phyloP scores from a whole-genome alignment of 1,140 invertebrate genomes.

The Brachystomella parvula region DNA sequence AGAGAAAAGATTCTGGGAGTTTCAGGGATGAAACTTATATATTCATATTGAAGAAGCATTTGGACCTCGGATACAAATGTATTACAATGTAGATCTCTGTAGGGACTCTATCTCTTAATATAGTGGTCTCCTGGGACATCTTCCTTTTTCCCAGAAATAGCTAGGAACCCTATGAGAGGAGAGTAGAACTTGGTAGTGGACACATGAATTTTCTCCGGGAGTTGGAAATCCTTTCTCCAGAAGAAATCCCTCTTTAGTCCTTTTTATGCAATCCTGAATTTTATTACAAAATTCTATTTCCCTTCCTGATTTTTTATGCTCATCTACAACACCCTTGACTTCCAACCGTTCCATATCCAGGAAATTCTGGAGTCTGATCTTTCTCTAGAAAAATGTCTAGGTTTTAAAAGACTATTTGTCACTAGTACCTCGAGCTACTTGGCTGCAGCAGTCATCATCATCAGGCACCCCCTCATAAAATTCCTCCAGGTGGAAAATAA shows the following conservation, averaged over 20 bases:
- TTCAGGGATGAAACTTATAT: conserved; percentile 21
- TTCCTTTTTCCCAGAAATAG: conserved; percentile 3
- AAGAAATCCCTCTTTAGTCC: not conserved
- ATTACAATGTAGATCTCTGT: conserved; percentile 38
- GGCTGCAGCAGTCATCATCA: too few relatives aligned
- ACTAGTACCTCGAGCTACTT: too few relatives aligned
- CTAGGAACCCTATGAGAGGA: not conserved
- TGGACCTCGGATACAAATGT: conserved; percentile 34
- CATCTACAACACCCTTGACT: not conserved
- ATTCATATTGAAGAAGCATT: conserved; percentile 37
- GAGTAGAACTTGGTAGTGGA: not conserved
- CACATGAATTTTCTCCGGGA: not conserved
- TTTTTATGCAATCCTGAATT: conserved; percentile 5
- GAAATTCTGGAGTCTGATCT: too few relatives aligned
- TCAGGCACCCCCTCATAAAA: too few relatives aligned
- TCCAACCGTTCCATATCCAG: not conserved
- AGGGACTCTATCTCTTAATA: conserved; percentile 39
- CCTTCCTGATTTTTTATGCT: conserved; percentile 7
- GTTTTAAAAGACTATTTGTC: too few relatives aligned
- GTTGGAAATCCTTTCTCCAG: not conserved
- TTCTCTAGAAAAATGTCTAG: too few relatives aligned
- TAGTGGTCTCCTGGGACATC: conserved; percentile 37
- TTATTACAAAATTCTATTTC: conserved; percentile 3
- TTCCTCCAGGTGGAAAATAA: conserved; percentile 29
- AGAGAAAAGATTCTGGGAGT: not conserved